These are phyloP conservation scores for Cairina moschata DNA, from an alignment of 2,113 vertebrate species.

Conservation along the genomic window DNA sequence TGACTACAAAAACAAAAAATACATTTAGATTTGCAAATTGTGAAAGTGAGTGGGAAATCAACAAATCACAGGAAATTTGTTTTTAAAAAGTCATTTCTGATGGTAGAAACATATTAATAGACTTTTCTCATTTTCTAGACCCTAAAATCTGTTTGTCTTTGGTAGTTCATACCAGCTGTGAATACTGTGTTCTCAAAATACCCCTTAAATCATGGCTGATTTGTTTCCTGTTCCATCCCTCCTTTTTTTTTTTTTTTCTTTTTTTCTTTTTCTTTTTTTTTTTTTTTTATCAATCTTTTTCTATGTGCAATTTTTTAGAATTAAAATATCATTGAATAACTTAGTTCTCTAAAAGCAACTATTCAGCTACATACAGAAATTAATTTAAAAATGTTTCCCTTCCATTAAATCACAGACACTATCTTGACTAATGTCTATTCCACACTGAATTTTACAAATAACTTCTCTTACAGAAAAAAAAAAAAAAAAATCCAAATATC, in stretches of 20 bases:
- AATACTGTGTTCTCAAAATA: neutral
- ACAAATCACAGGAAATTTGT: neutral
- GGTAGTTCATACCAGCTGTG: neutral
- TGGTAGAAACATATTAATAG: neutral
- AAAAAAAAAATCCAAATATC: too few species aligned
- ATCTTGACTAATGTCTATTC: too few species aligned
- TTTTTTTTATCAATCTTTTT: neutral
- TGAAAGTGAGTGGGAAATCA: neutral
- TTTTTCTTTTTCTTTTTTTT: too few species aligned
- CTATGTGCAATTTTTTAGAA: neutral
- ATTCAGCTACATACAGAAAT: neutral
- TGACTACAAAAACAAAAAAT: neutral
- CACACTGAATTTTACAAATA: too few species aligned
- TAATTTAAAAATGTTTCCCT: neutral
- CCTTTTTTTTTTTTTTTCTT: neutral
- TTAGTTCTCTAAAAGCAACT: neutral
- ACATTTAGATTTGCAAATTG: neutral
- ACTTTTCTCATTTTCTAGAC: neutral
- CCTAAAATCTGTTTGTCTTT: neutral
- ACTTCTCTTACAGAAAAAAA: too few species aligned
- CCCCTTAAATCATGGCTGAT: accelerated
- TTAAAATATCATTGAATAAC: neutral
- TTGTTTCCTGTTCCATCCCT: neutral
- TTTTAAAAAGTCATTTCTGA: neutral
- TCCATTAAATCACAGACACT: neutral